Conservation (phyloP, 1,140 invertebrate species). For the Bombus difficillimus region DNA sequence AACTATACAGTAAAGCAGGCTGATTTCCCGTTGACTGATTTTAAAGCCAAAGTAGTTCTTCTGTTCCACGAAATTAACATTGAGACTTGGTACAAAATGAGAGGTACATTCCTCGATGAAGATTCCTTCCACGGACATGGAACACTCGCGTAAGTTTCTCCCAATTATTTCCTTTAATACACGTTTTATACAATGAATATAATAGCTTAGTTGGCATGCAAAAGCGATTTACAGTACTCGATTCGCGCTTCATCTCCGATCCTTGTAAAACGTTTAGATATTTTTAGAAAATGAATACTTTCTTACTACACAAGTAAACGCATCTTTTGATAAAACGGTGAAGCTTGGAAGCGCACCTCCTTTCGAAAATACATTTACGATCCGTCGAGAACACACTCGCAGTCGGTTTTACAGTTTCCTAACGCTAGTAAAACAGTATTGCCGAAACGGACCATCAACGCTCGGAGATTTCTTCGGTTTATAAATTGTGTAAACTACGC, state of each 20-base stretch:
- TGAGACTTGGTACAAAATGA: background rate
- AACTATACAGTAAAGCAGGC: background rate
- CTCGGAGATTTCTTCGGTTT: background rate
- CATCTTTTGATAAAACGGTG: background rate
- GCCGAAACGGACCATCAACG: background rate
- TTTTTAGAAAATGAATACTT: background rate
- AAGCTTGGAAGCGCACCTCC: background rate
- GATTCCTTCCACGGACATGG: constrained; percentile 19
- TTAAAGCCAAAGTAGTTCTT: background rate
- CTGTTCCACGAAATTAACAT: constrained; percentile 20
- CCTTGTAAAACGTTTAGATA: background rate
- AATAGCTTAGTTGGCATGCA: background rate
- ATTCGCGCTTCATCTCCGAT: background rate
- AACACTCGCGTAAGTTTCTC: background rate
- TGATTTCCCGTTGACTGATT: background rate
- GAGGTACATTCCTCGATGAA: background rate
- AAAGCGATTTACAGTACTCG: too few relatives aligned
- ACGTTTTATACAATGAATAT: background rate
- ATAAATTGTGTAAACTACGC: too few relatives aligned
- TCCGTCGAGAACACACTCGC: background rate
- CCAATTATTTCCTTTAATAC: background rate
- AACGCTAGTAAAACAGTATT: background rate
- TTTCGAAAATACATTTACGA: background rate
- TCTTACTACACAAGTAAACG: background rate
- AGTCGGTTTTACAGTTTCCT: constrained; percentile 21